Evolutionary conservation across 2,797 vertebrate genomes (phyloP), one percentile per base, ranked within the genome.

Genomic region (Lophotriccus pileatus): DNA sequence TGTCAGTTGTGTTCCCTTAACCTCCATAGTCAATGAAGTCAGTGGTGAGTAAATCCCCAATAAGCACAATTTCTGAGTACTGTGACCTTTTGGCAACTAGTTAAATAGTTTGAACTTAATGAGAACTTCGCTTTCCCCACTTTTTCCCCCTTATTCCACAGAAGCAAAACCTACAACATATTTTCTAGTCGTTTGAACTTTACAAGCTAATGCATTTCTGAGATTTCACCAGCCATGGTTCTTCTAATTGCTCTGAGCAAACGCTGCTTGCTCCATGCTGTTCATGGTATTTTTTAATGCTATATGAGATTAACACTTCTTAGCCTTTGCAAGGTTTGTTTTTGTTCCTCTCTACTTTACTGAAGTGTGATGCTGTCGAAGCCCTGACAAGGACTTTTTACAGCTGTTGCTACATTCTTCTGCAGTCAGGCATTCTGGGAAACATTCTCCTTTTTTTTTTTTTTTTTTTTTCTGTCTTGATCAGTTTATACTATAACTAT

Each of bases 251-350:
- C 66, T 75, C 15, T 84, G 63, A 88, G n/a, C 9, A 85, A 92
- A 86, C 36, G 66, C 9, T 78, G 30, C 44, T 77, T 89, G 20
- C 12, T 90, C 37, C 66, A 47, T 62, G 62, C 43, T 94, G 50
- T 27, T 86, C 69, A 47, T 24, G 10, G 46, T 66, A 78, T 37
- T 78, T 85, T 78, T 78, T 69, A 81, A 74, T n/a, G 19, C 11
- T 75, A n/a, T 55, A 20, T 78, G 76, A 95, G 82, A 85, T 87
- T 89, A 94, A 62, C 66, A 74, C 68, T 89, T 84, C 44, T 37
- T 85, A 91, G 66, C 56, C 58, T 85, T 91, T 87, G 32, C 13
- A 89, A 81, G n/a, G 8, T 85, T 80, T 89, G 22, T 7, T 91
- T 94, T 92, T 74, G 20, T 70, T 90, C 68, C 34, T 92, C 28